Base-by-base conservation (phyloP, 2,888 invertebrate genomes). In the Hydropsyche betteni region DNA sequence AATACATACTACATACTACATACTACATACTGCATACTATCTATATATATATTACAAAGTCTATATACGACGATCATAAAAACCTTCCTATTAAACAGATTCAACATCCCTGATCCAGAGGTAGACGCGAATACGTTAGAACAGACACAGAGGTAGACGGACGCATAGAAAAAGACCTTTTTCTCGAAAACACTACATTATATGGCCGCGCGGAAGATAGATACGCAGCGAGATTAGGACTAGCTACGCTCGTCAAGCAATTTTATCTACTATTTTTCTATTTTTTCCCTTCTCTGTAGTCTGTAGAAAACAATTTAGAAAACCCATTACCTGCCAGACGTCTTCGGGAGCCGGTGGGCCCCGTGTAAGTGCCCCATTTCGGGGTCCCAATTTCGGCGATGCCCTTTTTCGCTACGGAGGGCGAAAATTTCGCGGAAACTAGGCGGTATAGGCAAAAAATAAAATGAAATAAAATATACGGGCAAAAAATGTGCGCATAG, bases 221-320 rank as follows among this genome's bases (percentile, higher is more conserved):
- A 72, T 58, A 61, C 72, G 44, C 44, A 44, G 44, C 44, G 72
- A 55, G 55, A 14, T 36, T 55, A 80, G 80, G 78, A 77, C 80
- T 75, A 75, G 75, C 75, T 76, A 79, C 36, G 81, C 81, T 69
- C 80, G 80, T 44, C 80, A 80, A 50, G 79, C 75, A 55, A 77
- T 69, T 53, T 58, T 72, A 50, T 72, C 58, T 72, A 44, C 52
- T 72, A 55, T 72, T 72, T 72, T 58, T 36, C 33, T 34, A 44
- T 64, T 64, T 64, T 64, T 64, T 55, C 55, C 38, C 58, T 36
- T 12, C 64, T 64, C 58, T 38, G 10, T 10, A 44, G 44, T 44
- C 44, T 44, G 44, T 44, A 14, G 72, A 72, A 72, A 72, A 72
- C 72, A 72, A 72, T 72, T 72, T 72, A 72, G 72, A 72, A 72